A percentile compares a stretch with the other conserved stretches of the same genome.
Conservation (phyloP, 1,140 invertebrate species). For the Drosophila micromelanica region DNA sequence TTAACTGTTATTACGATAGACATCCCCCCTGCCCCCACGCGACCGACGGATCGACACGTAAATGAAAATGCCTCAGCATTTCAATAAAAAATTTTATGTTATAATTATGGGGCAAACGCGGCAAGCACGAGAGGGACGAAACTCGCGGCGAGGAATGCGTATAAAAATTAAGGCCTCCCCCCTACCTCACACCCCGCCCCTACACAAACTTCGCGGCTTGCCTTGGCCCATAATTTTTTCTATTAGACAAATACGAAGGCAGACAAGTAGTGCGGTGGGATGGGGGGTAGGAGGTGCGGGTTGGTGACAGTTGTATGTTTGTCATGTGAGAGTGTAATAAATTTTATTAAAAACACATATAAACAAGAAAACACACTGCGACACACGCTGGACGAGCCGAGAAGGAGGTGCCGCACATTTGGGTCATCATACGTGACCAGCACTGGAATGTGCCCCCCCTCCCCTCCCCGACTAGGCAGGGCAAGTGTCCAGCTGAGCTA, state of each 20-base stretch:
- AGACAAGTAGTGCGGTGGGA: background rate
- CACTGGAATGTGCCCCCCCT: conserved; percentile 42
- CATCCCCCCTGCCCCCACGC: background rate
- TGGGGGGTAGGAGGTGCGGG: background rate
- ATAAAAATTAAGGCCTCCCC: too few relatives aligned
- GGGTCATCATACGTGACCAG: conserved; percentile 76
- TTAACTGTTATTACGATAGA: conserved; percentile 35
- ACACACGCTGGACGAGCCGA: conserved; percentile 10
- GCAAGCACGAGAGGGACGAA: conserved; percentile 9
- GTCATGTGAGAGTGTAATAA: conserved; percentile 73
- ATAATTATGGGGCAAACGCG: conserved; percentile 66
- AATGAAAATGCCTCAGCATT: conserved; percentile 67
- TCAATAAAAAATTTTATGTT: conserved; percentile 75
- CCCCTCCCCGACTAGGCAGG: conserved; percentile 5
- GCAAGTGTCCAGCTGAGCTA: conserved; percentile 66
- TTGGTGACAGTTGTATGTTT: conserved; percentile 29
- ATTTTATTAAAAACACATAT: conserved; percentile 74
- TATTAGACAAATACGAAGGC: conserved; percentile 71
- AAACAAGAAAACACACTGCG: conserved; percentile 36
- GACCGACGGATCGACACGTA: conserved; percentile 18
- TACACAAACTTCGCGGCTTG: too few relatives aligned
- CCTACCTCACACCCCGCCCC: too few relatives aligned
- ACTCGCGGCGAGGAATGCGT: background rate
- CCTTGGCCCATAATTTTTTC: too few relatives aligned
- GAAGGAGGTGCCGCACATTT: conserved; percentile 55